Evolutionary conservation across 2,888 invertebrate genomes (phyloP), one percentile per base, ranked within the genome.

Genomic region (Oscheius sp.): DNA sequence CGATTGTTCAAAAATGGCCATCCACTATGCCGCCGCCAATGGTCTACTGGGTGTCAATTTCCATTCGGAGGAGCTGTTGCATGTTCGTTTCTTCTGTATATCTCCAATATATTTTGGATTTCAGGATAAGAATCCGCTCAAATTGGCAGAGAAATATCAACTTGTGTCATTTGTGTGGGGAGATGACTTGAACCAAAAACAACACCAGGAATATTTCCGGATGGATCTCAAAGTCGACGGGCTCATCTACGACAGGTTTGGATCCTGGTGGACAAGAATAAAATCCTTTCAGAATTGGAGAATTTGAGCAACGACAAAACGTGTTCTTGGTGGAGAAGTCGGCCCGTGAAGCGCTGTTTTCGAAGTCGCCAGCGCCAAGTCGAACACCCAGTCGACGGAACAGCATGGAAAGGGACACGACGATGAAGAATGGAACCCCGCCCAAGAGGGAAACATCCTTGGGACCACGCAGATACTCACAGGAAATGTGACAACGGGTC

Each of bases 101-200:
- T 7, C 5, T 7, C 2, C 16, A 49, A 49, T 5, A 21, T 7
- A 18, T 49, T 49, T 41, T 81, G 80, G 80, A 83, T 68, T 49
- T 49, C 46, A 83, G 80, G 80, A 83, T 68, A 70, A 74, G 41
- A 75, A 59, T 1, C 83, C 83, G 21, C 76, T 83, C 16, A 53
- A 72, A 29, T 75, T 78, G 16, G 80, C 83, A 16, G 76, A 77
- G 13, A 63, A 71, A 13, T 83, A 79, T 70, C 75, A 74, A 12
- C 71, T 82, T 21, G 79, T 82, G 25, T 92, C 96, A 79, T 98
- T 98, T 90, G 95, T 95, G 87, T 98, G 98, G 97, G 98, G 98
- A 21, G 96, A 96, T 85, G 95, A 96, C 86, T 95, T 95, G 89
- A 95, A 96, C 86, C 93, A 94, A 23, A 76, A 79, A 63, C 72